These are phyloP conservation scores for Encarsia formosa DNA, from an alignment of 2,888 invertebrate genomes.

Conservation along the genomic window DNA sequence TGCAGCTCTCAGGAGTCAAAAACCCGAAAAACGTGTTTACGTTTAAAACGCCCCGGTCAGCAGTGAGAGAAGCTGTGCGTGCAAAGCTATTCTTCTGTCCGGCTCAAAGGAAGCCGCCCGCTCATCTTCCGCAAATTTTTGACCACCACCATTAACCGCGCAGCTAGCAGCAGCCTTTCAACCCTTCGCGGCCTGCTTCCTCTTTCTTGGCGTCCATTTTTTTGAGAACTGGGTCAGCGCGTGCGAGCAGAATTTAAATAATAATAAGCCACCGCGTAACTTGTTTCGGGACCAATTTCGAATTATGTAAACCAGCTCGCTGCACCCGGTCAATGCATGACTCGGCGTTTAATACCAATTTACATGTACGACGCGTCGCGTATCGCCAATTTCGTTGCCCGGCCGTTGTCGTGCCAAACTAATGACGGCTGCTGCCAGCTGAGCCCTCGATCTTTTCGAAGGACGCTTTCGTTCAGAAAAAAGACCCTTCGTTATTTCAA, in stretches of 20 bases:
- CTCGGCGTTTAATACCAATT: constrained; percentile 36
- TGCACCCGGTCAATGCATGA: constrained; percentile 23
- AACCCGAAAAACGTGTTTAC: constrained; percentile 17
- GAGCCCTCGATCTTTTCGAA: too few species aligned
- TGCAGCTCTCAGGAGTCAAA: too few species aligned
- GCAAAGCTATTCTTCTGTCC: not conserved
- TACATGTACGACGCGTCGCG: constrained; percentile 31
- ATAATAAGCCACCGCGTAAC: constrained; percentile 33
- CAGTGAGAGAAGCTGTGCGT: constrained; percentile 3
- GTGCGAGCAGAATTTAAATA: constrained; percentile 38
- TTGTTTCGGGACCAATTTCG: constrained; percentile 38
- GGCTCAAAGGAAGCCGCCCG: not conserved
- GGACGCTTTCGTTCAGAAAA: not conserved
- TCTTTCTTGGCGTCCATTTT: not conserved
- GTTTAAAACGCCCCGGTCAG: not conserved
- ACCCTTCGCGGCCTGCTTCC: not conserved
- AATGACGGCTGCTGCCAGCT: constrained; percentile 30
- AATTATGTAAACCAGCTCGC: constrained; percentile 37
- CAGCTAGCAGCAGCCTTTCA: constrained; percentile 2
- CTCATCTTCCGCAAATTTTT: constrained; percentile 7
- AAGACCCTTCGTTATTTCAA: constrained; percentile 12
- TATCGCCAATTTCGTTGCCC: not conserved
- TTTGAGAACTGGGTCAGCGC: constrained; percentile 35
- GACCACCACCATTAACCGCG: not conserved
- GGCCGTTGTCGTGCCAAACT: too few species aligned